Evolutionary conservation across 2,113 vertebrate genomes (phyloP).

Genomic region (Aegotheles bennettii): DNA sequence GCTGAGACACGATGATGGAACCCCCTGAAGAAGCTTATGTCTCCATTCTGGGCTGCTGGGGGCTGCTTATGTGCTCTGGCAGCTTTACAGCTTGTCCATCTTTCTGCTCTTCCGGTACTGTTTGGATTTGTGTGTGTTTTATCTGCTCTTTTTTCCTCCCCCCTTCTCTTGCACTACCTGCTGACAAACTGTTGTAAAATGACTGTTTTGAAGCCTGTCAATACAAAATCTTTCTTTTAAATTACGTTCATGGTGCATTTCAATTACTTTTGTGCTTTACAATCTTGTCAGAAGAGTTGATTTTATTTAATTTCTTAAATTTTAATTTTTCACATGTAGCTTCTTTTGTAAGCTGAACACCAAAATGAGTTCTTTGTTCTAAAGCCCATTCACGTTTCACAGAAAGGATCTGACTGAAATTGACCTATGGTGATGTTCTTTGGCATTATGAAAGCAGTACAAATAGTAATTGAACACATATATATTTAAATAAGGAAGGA

Average conservation of each 20-base stretch:
- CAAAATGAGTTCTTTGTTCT: background rate
- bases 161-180: background rate
- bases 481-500: background rate
- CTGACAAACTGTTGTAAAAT: background rate
- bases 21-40: background rate
- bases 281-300: background rate
- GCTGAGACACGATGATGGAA: fast-evolving
- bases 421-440: background rate
- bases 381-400: background rate
- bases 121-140: no score
- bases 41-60: background rate
- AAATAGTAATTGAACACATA: background rate
- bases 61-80: background rate
- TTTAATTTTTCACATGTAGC: background rate
- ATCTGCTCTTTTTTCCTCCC: background rate
- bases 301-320: background rate
- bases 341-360: background rate
- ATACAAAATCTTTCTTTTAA: background rate
- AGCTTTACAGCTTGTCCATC: background rate
- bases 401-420: background rate
- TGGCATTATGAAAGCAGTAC: background rate
- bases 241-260: background rate
- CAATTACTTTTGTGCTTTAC: background rate
- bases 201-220: background rate
- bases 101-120: background rate